Conservation (phyloP, 2,888 invertebrate genomes). For the Graphium colonna region DNA sequence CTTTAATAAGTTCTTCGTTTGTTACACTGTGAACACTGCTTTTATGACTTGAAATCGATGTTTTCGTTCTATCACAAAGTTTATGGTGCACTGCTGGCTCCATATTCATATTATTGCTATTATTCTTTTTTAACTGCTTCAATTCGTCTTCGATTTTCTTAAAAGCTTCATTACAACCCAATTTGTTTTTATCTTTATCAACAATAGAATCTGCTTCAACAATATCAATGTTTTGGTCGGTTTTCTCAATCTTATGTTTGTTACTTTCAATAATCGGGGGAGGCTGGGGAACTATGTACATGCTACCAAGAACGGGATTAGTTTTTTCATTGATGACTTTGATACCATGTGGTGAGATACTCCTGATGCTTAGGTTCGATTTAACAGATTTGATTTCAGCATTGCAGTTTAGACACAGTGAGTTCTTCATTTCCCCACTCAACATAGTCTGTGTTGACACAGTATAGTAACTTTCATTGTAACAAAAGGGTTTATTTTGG, state of each 20-base stretch:
- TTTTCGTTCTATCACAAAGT: conserved; percentile 77
- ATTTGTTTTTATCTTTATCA: conserved; percentile 22
- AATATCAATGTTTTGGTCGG: conserved; percentile 1
- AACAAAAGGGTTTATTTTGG: conserved; percentile 73
- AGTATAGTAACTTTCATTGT: conserved; percentile 78
- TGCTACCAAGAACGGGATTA: conserved; percentile 41
- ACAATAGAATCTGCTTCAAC: conserved; percentile 5
- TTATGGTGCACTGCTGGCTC: conserved; percentile 81
- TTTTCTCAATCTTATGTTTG: conserved; percentile 18
- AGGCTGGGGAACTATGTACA: conserved; percentile 58
- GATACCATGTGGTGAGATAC: conserved; percentile 58
- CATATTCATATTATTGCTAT: conserved; percentile 51
- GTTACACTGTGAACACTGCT: conserved; percentile 59
- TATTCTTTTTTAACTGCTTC: conserved; percentile 46
- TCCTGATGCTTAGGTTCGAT: conserved; percentile 65
- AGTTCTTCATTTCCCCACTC: conserved; percentile 71
- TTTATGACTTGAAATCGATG: conserved; percentile 65
- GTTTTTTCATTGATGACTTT: conserved; percentile 57
- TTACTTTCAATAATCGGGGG: conserved; percentile 32
- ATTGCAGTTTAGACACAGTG: conserved; percentile 82
- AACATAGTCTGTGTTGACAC: conserved; percentile 82
- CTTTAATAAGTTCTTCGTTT: conserved; percentile 59
- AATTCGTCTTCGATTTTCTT: conserved; percentile 45
- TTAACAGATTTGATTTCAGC: conserved; percentile 71
- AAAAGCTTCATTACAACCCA: conserved; percentile 34